These are phyloP conservation scores for Gisinianus flammeolus DNA, from an alignment of 2,888 invertebrate genomes.

Conservation along the genomic window DNA sequence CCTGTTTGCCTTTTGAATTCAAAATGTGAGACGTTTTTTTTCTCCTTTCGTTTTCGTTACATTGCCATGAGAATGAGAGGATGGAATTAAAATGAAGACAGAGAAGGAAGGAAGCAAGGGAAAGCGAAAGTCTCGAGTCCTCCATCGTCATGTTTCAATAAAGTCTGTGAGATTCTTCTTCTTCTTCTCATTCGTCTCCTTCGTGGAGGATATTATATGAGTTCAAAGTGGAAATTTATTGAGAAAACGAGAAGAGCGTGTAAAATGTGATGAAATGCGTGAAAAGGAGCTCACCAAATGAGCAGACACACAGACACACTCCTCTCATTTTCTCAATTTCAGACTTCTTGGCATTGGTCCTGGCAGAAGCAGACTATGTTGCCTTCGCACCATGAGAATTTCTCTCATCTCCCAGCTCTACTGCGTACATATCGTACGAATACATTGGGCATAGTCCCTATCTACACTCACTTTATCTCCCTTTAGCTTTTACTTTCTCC, in stretches of 20 bases:
- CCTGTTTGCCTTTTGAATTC: not conserved
- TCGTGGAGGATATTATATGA: not conserved
- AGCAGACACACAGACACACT: not conserved
- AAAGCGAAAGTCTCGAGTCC: not conserved
- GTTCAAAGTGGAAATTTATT: constrained; percentile 18
- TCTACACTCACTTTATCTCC: too few species aligned
- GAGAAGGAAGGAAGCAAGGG: not conserved
- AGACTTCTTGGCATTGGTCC: too few species aligned
- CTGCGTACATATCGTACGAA: too few species aligned
- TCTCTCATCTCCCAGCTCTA: too few species aligned
- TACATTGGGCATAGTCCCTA: too few species aligned
- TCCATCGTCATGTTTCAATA: not conserved
- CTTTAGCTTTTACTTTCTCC: too few species aligned
- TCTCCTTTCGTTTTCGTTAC: not conserved
- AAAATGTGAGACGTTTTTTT: not conserved
- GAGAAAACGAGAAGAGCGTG: constrained; percentile 11
- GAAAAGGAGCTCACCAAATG: not conserved
- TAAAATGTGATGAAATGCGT: constrained; percentile 11
- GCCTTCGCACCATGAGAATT: too few species aligned
- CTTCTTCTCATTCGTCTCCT: not conserved
- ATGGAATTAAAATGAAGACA: not conserved
- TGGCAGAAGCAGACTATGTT: too few species aligned
- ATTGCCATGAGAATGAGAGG: not conserved
- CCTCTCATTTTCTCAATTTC: not conserved
- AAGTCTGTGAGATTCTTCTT: constrained; percentile 1